These are phyloP conservation scores for Agrochola litura DNA, from an alignment of 2,888 invertebrate genomes.

Conservation along the genomic window DNA sequence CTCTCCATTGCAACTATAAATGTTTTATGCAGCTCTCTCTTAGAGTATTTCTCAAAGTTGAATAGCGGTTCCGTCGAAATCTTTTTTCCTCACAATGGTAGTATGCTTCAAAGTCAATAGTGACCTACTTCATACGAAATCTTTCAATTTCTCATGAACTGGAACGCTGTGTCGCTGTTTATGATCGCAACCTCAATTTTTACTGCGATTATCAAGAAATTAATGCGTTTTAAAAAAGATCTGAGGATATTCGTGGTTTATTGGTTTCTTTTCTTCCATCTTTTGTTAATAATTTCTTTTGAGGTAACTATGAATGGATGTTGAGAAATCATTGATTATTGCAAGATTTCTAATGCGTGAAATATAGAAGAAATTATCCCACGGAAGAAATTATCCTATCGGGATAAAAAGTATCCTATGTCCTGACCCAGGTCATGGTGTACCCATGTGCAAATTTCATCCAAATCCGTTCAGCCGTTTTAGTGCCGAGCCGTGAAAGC, in stretches of 20 bases:
- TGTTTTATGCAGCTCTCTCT: slow-evolving; percentile 39
- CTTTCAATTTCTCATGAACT: slow-evolving; percentile 58
- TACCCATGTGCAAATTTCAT: too few relatives aligned
- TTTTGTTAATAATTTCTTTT: slow-evolving; percentile 32
- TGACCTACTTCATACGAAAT: slow-evolving; percentile 60
- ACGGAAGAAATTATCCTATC: too few relatives aligned
- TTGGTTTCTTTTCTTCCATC: slow-evolving; percentile 12
- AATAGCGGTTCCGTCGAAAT: slow-evolving; percentile 46
- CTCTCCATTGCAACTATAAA: slow-evolving; percentile 40
- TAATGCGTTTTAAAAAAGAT: slow-evolving; percentile 35
- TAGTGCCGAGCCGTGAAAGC: too few relatives aligned
- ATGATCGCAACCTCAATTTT: slow-evolving; percentile 48
- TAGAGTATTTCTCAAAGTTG: slow-evolving; percentile 37
- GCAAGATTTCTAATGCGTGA: too few relatives aligned
- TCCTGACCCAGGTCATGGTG: too few relatives aligned
- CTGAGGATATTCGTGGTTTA: not conserved
- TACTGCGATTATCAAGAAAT: slow-evolving; percentile 30
- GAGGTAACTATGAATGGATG: slow-evolving; percentile 7
- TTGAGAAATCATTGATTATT: slow-evolving; percentile 7
- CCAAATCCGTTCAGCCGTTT: too few relatives aligned
- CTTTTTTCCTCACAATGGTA: slow-evolving; percentile 55
- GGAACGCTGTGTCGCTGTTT: slow-evolving; percentile 44
- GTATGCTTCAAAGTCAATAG: slow-evolving; percentile 60
- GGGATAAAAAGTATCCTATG: too few relatives aligned
- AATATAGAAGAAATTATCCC: too few relatives aligned